Percentiles rank a stretch among this genome's conserved stretches.
These are phyloP conservation scores for Pollenia griseotomentosa DNA, from an alignment of 2,888 invertebrate species.

Conservation along the genomic window DNA sequence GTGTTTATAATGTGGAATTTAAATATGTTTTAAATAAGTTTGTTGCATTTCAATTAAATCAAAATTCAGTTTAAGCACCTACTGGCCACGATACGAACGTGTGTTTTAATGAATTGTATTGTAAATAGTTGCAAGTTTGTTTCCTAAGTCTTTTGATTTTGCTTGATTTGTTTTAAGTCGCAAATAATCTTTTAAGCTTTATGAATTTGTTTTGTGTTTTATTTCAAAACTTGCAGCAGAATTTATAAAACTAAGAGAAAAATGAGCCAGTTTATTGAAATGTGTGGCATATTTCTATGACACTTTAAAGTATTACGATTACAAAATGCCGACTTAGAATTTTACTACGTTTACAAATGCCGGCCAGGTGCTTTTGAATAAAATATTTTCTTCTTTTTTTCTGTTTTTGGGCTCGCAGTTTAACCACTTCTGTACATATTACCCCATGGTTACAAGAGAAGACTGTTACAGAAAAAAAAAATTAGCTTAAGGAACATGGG, in stretches of 20 bases:
- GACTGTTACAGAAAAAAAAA: slow-evolving; percentile 19
- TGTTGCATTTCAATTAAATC: background rate
- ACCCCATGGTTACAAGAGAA: background rate
- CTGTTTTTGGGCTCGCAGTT: slow-evolving; percentile 1
- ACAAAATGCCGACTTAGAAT: slow-evolving; percentile 62
- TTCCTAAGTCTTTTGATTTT: slow-evolving; percentile 35
- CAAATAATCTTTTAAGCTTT: slow-evolving; percentile 41
- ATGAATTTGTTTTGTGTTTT: background rate
- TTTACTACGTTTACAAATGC: slow-evolving; percentile 27
- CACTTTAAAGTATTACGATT: slow-evolving; percentile 64
- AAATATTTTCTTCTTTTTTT: background rate
- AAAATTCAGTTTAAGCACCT: slow-evolving; percentile 18
- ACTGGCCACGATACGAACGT: background rate
- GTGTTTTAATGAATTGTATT: background rate
- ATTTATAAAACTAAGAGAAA: slow-evolving; percentile 22
- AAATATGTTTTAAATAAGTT: background rate
- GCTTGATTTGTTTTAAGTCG: slow-evolving; percentile 42
- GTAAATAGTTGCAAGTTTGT: background rate
- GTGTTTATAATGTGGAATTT: background rate
- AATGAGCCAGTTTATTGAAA: slow-evolving; percentile 53
- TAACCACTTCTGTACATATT: background rate
- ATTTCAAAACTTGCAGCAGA: background rate
- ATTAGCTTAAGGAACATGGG: slow-evolving; percentile 19
- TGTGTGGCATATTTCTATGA: slow-evolving; percentile 67
- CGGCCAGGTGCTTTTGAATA: slow-evolving; percentile 55